phyloP scores from a whole-genome alignment of 2,113 vertebrate genomes.

The Silurus glanis region DNA sequence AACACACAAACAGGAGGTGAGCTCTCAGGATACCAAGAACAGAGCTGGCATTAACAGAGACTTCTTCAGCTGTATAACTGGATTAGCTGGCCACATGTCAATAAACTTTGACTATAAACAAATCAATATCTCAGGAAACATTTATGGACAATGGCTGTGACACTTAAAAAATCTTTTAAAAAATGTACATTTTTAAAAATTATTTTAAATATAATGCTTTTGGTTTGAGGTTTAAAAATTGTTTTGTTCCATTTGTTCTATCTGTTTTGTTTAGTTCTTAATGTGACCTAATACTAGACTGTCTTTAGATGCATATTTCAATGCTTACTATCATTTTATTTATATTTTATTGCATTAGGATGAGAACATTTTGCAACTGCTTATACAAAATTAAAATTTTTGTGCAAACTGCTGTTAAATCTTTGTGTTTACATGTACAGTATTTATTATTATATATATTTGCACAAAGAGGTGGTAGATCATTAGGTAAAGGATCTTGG shows the following conservation, averaged over 20 bases:
- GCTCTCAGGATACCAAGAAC: neutral
- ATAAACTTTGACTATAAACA: neutral
- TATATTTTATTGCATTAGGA: no score
- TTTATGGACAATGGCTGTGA: neutral
- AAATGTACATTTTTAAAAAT: neutral
- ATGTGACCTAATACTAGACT: neutral
- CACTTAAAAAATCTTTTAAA: no score
- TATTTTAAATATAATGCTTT: neutral
- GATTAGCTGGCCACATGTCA: no score
- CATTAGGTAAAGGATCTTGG: no score
- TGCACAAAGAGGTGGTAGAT: no score
- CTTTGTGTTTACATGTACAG: no score
- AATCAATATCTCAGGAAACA: neutral
- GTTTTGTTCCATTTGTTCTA: no score
- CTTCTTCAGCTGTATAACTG: neutral
- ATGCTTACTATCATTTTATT: neutral
- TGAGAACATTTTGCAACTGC: no score
- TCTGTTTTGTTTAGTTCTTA: neutral
- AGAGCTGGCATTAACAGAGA: neutral
- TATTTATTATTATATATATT: no score
- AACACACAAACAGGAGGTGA: conserved; percentile 9
- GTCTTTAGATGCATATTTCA: neutral
- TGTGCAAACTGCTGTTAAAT: no score
- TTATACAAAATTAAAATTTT: no score
- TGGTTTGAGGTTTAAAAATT: neutral